Base-by-base conservation (phyloP, 2,797 vertebrate genomes). In the Enteromius afrohamiltoni region DNA sequence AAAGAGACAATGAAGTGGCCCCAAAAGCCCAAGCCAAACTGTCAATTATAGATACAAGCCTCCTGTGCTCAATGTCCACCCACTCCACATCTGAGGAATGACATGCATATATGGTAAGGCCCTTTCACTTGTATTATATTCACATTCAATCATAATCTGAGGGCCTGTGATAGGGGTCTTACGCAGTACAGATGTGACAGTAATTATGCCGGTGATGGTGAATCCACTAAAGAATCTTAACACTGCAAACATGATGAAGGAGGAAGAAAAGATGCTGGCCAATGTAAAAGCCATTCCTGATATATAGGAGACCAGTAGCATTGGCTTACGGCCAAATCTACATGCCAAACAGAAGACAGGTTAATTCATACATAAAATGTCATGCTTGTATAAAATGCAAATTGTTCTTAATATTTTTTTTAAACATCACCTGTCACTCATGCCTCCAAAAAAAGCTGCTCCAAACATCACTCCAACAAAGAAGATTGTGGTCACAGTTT, bases 381-480 rank as follows among this genome's bases (percentile, higher is more conserved):
- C 3, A n/a, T 60, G 7, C 14, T 40, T 55, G n/a, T 42, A 19
- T 19, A 49, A 23, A 58, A 40, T 40, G n/a, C n/a, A 17, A 40
- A 58, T 76, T 0, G 1, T 10, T n/a, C 21, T 23, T 37, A 60
- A 23, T 58, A 21, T 29, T 37, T 11, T n/a, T 40, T n/a, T 42
- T 4, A 34, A 51, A 49, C 21, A n/a, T 37, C 47, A 95, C 94
- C 91, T 93, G 88, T 95, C 94, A 87, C 94, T 94, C 55, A 95
- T 89, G 85, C 85, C 93, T 55, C 95, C 94, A 90, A 93, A 94
- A 4, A 91, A 45, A 26, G 92, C 89, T 1, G 94, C 93, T 85
- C 94, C 95, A 16, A 83, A 51, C 94, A 95, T 95, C 14, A 95
- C 92, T 5, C 94, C 95, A 19, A 92, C 69, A 60, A 95, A 95